These are phyloP conservation scores for Leptinotarsa defecta DNA, from an alignment of 1,140 invertebrate species.

Conservation along the genomic window DNA sequence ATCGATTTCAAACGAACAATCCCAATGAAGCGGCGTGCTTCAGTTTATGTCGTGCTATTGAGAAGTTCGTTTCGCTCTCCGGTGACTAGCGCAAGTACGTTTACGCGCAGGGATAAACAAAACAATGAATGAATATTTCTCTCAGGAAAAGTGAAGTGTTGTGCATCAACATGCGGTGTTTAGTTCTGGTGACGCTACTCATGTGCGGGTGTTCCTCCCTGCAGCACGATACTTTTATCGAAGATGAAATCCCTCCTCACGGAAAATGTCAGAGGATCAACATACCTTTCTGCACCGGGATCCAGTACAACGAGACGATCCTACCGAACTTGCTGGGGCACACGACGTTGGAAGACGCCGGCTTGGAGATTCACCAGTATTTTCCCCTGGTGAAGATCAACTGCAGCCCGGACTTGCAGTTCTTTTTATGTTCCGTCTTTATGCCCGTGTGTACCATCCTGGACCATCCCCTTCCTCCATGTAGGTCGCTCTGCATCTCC, in stretches of 20 bases:
- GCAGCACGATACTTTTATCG: slow-evolving; percentile 32
- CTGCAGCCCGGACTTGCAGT: slow-evolving; percentile 91
- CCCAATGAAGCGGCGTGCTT: slow-evolving; percentile 8
- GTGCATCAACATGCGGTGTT: slow-evolving; percentile 22
- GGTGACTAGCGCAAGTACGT: neutral
- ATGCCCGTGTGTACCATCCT: slow-evolving; percentile 95
- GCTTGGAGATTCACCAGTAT: slow-evolving; percentile 90
- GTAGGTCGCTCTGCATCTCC: slow-evolving; percentile 86
- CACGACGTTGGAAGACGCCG: slow-evolving; percentile 93
- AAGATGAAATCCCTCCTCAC: slow-evolving; percentile 64
- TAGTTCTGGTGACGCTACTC: slow-evolving; percentile 10
- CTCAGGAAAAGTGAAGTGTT: neutral
- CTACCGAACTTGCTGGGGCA: slow-evolving; percentile 95
- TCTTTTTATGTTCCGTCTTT: slow-evolving; percentile 96
- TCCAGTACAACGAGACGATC: slow-evolving; percentile 93
- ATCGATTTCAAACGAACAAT: neutral
- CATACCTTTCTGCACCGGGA: slow-evolving; percentile 89
- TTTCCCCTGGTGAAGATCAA: slow-evolving; percentile 94
- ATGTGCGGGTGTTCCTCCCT: neutral
- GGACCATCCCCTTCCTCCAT: slow-evolving; percentile 88
- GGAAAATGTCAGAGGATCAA: slow-evolving; percentile 91
- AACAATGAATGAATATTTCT: neutral
- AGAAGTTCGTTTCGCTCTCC: neutral
- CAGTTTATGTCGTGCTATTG: neutral
- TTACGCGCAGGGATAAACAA: neutral